Base-by-base conservation (phyloP, 2,888 invertebrate genomes). In the Phoronis australis region DNA sequence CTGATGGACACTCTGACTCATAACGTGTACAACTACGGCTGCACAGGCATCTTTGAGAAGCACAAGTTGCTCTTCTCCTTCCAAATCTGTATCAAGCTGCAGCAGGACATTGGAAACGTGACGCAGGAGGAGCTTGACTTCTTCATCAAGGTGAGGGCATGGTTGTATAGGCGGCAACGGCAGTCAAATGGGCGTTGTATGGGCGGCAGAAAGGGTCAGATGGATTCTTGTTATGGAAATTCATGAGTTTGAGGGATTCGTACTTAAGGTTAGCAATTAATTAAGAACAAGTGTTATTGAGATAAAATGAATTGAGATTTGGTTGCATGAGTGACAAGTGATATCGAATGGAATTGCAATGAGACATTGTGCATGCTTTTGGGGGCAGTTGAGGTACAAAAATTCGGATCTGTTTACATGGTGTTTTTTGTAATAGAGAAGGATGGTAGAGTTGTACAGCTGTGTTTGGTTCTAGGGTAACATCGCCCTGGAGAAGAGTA, bases 1-100 rank as follows among this genome's bases (percentile, higher is more conserved):
- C 91, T 94, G 51, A 87, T 91, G 54, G 85, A 84, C 45, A 88
- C 85, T 58, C 79, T 93, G 35, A 94, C 92, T 0, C 87, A 87
- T 67, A 91, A 88, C 68, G 86, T 94, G 0, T 94, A 93, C 67
- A 87, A 87, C 66, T 94, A 91, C 64, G 93, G 91, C 2, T 93
- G 93, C 66, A 91, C 89, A 24, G 87, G 93, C 45, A 88, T 93
- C 59, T 93, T 94, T 75, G 91, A 93, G 75, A 85, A 85, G 39
- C 92, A 94, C 79, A 93, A 94, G 73, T 79, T 94, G 27, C 79
- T 94, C 22, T 93, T 85, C 75, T 92, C 93, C 0, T 90, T 94
- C 75, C 90, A 91, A 84, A 91, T 94, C 80, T 85, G 89, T 52
- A 84, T 86, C 18, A 89, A 88, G 70, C 74, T 94, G 57, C 85